These are phyloP conservation scores for Protophormia terraenovae DNA, from an alignment of 2,888 invertebrate genomes.

Conservation along the genomic window DNA sequence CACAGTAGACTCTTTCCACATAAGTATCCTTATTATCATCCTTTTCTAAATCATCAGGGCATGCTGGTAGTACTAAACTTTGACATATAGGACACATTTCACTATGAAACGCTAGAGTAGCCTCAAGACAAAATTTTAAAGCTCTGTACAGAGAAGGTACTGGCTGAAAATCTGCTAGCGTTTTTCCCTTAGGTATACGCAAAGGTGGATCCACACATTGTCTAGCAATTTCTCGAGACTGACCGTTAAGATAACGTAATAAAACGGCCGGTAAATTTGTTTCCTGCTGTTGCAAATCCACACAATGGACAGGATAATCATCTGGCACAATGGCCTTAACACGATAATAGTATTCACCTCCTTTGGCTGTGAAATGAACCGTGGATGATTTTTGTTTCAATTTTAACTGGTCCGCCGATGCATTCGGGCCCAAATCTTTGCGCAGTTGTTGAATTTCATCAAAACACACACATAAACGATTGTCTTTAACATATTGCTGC, in stretches of 20 bases:
- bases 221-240: slow-evolving; percentile 86
- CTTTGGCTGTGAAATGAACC: slow-evolving; percentile 83
- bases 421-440: slow-evolving; percentile 80
- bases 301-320: slow-evolving; percentile 83
- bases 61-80: slow-evolving; percentile 83
- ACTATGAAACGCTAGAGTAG: slow-evolving; percentile 84
- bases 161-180: slow-evolving; percentile 84
- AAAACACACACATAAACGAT: slow-evolving; percentile 87
- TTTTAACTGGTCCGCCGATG: slow-evolving; percentile 83
- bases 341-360: slow-evolving; percentile 85
- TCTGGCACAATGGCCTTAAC: slow-evolving; percentile 85
- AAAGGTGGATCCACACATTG: slow-evolving; percentile 87
- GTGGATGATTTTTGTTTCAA: slow-evolving; percentile 86
- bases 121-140: slow-evolving; percentile 84
- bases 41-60: slow-evolving; percentile 82
- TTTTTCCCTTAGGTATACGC: slow-evolving; percentile 81
- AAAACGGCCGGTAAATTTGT: slow-evolving; percentile 86
- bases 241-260: slow-evolving; percentile 84
- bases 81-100: slow-evolving; percentile 86
- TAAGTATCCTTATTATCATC: slow-evolving; percentile 84
- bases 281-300: slow-evolving; percentile 83
- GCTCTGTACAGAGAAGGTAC: slow-evolving; percentile 85
- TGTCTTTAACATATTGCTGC: slow-evolving; percentile 85
- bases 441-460: slow-evolving; percentile 86
- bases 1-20: slow-evolving; percentile 88